Conservation (phyloP, 2,113 vertebrate species). For the Hippocampus abdominalis region DNA sequence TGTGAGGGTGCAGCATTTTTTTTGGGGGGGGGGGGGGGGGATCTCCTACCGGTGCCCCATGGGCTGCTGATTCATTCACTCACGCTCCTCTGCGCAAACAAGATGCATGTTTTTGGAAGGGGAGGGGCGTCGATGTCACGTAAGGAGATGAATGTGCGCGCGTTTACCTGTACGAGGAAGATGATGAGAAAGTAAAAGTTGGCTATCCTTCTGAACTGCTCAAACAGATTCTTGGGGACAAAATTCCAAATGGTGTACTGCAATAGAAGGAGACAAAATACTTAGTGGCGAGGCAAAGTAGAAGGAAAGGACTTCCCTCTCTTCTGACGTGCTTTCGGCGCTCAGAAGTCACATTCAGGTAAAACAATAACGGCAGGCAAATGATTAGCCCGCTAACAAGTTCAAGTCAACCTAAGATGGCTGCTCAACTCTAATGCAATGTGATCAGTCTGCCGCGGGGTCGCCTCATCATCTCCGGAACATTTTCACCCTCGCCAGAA, state of each 20-base stretch:
- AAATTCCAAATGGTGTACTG: conserved; percentile 99
- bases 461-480: no score
- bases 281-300: background rate
- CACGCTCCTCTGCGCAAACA: background rate
- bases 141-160: background rate
- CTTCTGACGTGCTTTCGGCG: no score
- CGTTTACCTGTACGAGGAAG: conserved; percentile 95
- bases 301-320: no score
- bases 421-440: no score
- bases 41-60: conserved; percentile 12
- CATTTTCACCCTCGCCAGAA: no score
- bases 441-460: no score
- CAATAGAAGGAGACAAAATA: conserved; percentile 21
- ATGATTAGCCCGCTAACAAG: no score
- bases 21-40: conserved; percentile 12
- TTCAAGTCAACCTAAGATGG: no score
- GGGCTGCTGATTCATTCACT: conserved; percentile 37
- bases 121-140: conserved; percentile 10
- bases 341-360: no score
- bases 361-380: no score
- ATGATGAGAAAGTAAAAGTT: conserved; percentile 99
- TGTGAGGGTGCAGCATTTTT: conserved; percentile 28
- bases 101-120: conserved; percentile 1
- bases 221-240: conserved; percentile 97
- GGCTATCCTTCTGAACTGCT: conserved; percentile 98